phyloP scores from a whole-genome alignment of 2,888 invertebrate genomes.

The Altica lythri region DNA sequence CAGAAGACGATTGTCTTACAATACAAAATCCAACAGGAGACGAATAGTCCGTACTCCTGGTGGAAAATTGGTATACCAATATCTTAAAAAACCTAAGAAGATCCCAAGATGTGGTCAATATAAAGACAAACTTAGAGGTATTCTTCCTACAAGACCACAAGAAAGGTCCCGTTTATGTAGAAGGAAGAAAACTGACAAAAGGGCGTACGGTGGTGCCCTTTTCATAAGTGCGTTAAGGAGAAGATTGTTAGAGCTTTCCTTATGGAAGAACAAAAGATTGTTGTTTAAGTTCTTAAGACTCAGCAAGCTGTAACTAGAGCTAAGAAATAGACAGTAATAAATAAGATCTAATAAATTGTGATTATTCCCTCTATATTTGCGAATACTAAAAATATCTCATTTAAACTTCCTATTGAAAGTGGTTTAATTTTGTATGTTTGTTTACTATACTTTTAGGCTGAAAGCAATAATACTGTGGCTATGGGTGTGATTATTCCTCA shows the following conservation, averaged over 20 bases:
- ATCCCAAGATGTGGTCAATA: conserved; percentile 98
- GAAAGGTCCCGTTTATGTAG: conserved; percentile 91
- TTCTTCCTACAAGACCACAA: conserved; percentile 92
- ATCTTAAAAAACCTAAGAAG: conserved; percentile 95
- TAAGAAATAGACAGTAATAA: conserved; percentile 55
- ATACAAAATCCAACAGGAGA: conserved; percentile 96
- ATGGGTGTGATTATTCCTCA: conserved; percentile 83
- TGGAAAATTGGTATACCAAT: conserved; percentile 95
- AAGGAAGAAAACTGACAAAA: conserved; percentile 94
- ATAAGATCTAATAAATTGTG: too few species aligned
- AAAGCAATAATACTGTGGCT: conserved; percentile 63
- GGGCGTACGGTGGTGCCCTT: conserved; percentile 96
- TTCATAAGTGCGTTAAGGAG: conserved; percentile 95
- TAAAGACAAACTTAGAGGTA: conserved; percentile 92
- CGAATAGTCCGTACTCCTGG: conserved; percentile 97
- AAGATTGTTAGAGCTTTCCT: conserved; percentile 98
- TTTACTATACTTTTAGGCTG: conserved; percentile 47
- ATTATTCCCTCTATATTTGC: too few species aligned
- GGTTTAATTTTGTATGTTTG: background rate
- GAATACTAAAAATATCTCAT: too few species aligned
- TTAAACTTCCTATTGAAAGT: too few species aligned
- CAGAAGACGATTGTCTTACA: conserved; percentile 97
- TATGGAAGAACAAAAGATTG: conserved; percentile 99
- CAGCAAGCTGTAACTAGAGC: conserved; percentile 70
- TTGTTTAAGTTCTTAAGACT: conserved; percentile 93